phyloP scores from a whole-genome alignment of 2,113 vertebrate species.

The Xiphophorus couchianus region DNA sequence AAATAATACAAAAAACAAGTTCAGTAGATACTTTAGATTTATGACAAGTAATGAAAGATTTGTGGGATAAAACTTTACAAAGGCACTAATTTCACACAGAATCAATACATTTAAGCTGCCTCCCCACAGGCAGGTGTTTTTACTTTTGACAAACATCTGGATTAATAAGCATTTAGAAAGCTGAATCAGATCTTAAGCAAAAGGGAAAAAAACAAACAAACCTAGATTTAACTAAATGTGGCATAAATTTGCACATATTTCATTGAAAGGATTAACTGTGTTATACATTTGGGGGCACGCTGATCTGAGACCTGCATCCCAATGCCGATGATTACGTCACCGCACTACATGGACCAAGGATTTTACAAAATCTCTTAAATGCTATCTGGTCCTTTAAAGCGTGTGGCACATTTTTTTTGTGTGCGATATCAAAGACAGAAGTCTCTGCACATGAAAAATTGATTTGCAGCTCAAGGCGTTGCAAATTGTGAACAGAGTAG shows the following conservation, averaged over 20 bases:
- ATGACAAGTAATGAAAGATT: background rate
- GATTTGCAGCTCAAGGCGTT: conserved; percentile 23
- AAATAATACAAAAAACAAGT: background rate
- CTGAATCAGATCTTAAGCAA: background rate
- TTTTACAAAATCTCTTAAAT: background rate
- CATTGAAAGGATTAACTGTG: conserved; percentile 30
- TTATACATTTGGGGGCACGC: conserved; percentile 19
- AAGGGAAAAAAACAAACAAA: conserved; percentile 13
- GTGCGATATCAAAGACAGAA: background rate
- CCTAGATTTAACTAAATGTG: background rate
- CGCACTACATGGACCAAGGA: conserved; percentile 16
- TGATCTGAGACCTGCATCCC: conserved; percentile 19
- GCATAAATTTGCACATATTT: conserved; percentile 35
- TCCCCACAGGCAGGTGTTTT: background rate
- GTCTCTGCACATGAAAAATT: conserved; percentile 10
- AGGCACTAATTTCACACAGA: conserved; percentile 2
- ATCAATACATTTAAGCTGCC: background rate
- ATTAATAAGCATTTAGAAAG: conserved; percentile 8
- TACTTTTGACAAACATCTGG: background rate
- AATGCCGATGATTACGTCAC: conserved; percentile 18
- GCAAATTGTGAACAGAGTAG: conserved; percentile 8
- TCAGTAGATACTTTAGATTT: background rate
- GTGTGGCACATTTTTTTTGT: background rate
- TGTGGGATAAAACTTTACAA: background rate
- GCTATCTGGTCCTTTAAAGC: conserved; percentile 1